Conservation (phyloP, 2,888 invertebrate genomes). For the Cheilosia scutellata region DNA sequence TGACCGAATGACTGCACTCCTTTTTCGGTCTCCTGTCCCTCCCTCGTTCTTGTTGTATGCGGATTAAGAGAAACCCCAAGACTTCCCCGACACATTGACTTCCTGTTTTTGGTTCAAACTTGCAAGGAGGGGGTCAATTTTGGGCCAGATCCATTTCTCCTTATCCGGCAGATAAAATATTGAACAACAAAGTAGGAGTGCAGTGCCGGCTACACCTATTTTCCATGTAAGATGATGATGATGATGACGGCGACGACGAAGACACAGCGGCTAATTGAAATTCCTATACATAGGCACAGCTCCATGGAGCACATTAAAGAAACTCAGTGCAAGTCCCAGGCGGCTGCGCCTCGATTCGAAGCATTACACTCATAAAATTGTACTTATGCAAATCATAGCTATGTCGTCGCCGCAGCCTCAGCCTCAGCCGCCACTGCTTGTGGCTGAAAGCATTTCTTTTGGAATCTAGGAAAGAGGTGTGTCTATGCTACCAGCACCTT, state of each 20-base stretch:
- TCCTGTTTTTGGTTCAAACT: slow-evolving; percentile 41
- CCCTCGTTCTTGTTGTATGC: slow-evolving; percentile 10
- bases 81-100: slow-evolving; percentile 28
- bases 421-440: neutral
- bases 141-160: slow-evolving; percentile 38
- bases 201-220: slow-evolving; percentile 62
- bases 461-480: slow-evolving; percentile 61
- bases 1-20: slow-evolving; percentile 54
- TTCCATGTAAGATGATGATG: slow-evolving; percentile 33
- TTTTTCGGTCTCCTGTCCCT: neutral
- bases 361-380: slow-evolving; percentile 52
- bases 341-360: slow-evolving; percentile 69
- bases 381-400: slow-evolving; percentile 65
- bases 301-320: slow-evolving; percentile 38
- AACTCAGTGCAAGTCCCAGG: slow-evolving; percentile 36
- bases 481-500: slow-evolving; percentile 47
- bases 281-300: slow-evolving; percentile 40
- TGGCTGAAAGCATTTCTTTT: slow-evolving; percentile 65
- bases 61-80: slow-evolving; percentile 62
- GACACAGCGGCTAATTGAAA: slow-evolving; percentile 58
- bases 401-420: neutral
- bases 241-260: slow-evolving; percentile 26
- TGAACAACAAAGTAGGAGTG: slow-evolving; percentile 44
- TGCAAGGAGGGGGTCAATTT: slow-evolving; percentile 29
- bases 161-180: slow-evolving; percentile 21